These are phyloP conservation scores for Channallabes apus DNA, from an alignment of 2,797 vertebrate genomes.

Conservation along the genomic window DNA sequence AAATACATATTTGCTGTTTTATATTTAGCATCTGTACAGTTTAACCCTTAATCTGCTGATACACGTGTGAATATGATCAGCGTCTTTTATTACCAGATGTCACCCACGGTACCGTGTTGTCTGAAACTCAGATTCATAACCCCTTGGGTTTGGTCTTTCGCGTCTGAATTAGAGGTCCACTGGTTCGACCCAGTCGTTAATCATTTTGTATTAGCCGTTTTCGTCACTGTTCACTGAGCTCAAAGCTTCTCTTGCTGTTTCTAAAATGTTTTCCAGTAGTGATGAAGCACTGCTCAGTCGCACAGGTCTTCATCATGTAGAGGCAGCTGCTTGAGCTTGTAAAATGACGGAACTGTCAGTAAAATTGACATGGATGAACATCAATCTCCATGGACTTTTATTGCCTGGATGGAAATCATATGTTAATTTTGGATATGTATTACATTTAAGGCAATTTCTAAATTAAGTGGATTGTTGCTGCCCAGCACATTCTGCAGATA, in stretches of 20 bases:
- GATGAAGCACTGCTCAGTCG: neutral
- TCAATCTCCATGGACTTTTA: neutral
- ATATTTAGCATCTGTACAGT: slow-evolving; percentile 22
- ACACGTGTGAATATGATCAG: neutral
- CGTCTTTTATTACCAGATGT: neutral
- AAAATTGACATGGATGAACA: neutral
- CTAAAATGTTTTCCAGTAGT: neutral
- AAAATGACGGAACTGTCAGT: neutral
- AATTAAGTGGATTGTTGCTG: neutral
- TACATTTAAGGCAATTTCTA: neutral
- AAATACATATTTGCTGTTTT: slow-evolving; percentile 20
- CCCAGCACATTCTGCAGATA: neutral
- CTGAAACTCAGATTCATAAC: slow-evolving; percentile 15
- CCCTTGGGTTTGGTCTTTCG: neutral
- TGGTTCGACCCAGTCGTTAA: neutral
- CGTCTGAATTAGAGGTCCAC: neutral
- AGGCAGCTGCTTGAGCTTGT: slow-evolving; percentile 8
- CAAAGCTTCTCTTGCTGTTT: neutral
- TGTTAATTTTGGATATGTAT: neutral
- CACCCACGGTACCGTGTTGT: neutral
- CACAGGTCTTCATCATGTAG: neutral
- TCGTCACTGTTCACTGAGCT: neutral
- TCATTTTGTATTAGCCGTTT: slow-evolving; percentile 1
- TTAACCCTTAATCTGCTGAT: neutral
- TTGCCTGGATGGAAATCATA: neutral